Conservation (phyloP, 1,140 invertebrate species). For the Lucilia cuprina region DNA sequence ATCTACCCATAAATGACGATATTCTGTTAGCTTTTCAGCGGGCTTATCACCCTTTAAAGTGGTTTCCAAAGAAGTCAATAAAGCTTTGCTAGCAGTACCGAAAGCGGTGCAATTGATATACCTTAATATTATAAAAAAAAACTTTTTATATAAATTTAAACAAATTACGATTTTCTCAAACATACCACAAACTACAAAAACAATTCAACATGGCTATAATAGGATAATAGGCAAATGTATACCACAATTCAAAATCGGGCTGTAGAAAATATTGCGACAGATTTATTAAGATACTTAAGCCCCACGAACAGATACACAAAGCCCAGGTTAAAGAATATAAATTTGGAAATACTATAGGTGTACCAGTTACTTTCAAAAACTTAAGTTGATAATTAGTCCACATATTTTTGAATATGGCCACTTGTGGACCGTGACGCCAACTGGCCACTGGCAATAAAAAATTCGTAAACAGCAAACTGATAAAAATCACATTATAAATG, state of each 20-base stretch:
- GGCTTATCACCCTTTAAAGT: constrained; percentile 68
- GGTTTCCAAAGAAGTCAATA: constrained; percentile 68
- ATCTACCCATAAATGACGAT: constrained; percentile 73
- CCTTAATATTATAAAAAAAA: constrained; percentile 12
- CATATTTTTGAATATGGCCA: constrained; percentile 76
- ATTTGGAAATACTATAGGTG: constrained; percentile 70
- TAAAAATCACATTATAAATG: constrained; percentile 74
- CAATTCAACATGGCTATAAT: constrained; percentile 75
- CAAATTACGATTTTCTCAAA: not conserved
- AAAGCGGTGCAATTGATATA: constrained; percentile 73
- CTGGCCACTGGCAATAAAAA: constrained; percentile 73
- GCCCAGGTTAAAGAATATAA: constrained; percentile 68
- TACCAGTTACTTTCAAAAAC: constrained; percentile 71
- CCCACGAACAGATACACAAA: constrained; percentile 71
- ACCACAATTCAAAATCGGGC: constrained; percentile 72
- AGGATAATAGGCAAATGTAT: constrained; percentile 73
- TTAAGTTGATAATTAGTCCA: constrained; percentile 75
- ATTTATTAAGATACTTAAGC: constrained; percentile 68
- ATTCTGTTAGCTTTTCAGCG: constrained; percentile 69
- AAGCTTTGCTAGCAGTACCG: constrained; percentile 68
- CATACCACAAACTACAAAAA: constrained; percentile 70
- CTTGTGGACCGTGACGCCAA: constrained; percentile 71
- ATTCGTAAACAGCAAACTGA: constrained; percentile 74
- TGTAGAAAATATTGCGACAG: constrained; percentile 72
- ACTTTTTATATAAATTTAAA: not conserved